phyloP scores from a whole-genome alignment of 1,140 invertebrate species.

The Anthonomus grandis region DNA sequence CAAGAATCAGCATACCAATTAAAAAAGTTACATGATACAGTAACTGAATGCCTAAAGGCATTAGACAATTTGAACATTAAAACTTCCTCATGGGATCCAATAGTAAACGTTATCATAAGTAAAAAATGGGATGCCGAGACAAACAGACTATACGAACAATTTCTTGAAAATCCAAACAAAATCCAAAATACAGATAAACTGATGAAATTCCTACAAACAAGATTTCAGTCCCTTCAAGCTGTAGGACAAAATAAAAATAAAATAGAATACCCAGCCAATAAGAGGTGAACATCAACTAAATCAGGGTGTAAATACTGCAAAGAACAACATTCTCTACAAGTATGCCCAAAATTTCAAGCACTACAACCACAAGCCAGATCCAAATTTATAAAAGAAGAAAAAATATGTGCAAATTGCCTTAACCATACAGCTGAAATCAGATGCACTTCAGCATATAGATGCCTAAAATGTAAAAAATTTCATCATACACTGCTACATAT shows the following conservation, averaged over 20 bases:
- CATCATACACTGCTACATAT: not conserved
- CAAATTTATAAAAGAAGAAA: not conserved
- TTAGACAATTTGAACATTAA: conserved; percentile 2
- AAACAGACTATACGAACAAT: not conserved
- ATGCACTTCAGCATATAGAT: not conserved
- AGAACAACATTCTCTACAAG: not conserved
- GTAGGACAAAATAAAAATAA: not conserved
- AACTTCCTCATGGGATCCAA: not conserved
- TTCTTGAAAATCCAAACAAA: not conserved
- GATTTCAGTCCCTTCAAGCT: conserved; percentile 3
- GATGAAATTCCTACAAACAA: not conserved
- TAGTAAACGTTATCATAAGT: not conserved
- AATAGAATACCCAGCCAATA: not conserved
- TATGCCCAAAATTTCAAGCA: not conserved
- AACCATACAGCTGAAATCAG: not conserved
- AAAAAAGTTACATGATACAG: conserved; percentile 5
- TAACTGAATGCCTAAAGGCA: not conserved
- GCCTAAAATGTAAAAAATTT: not conserved
- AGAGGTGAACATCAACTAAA: not conserved
- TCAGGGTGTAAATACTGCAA: too few species aligned
- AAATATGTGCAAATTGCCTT: conserved; percentile 1
- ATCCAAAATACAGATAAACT: not conserved
- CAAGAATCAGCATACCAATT: not conserved
- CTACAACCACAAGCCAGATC: not conserved
- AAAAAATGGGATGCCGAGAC: conserved; percentile 2